Evolutionary conservation across 1,140 invertebrate genomes (phyloP), one percentile per base, ranked within the genome.

Genomic region (Proales similis): DNA sequence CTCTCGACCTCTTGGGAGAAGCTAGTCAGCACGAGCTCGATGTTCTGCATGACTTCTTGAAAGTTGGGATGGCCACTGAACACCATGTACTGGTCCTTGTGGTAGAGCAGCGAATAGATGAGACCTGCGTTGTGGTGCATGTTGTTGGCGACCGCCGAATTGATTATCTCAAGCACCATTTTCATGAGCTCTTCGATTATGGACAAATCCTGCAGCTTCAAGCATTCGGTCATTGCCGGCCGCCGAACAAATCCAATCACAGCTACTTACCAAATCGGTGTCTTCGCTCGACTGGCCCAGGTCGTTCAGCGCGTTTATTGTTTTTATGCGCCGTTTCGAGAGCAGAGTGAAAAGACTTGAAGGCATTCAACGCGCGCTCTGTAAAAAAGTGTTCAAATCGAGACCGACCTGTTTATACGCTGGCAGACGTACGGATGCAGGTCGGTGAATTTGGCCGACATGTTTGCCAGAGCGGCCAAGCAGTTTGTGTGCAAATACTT

Each of bases 381-480:
- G n/a, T n/a, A 29, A 17, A 49, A 11, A 7, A n/a, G 32, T 51
- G 24, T 4, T 51, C 47, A 22, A n/a, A 66, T 39, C 19, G 7
- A 12, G 9, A 48, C 64, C 65, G 67, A 75, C 74, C 72, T 73
- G 48, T 95, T 81, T 65, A 95, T 75, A 70, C 90, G 81, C 76
- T 99, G 92, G 66, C 89, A 88, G 22, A 96, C 93, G 75, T 94
- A 94, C 0, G 91, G 88, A 78, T 96, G 91, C 19, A 99, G 78
- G 63, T 87, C 83, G 70, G 86, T 83, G 71, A 97, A 96, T 73
- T 95, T 87, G 64, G 86, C 84, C 42, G 88, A 87, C 92, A 98
- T 97, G 70, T 99, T 99, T 32, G 94, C 93, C 64, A 98, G 79
- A 4, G 93, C 92, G 39, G 94, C 94, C 48, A 98, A 79, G 75